Percentiles rank a stretch among this genome's conserved stretches.
Evolutionary conservation across 1,140 invertebrate genomes (phyloP).

Genomic region (Drosophila santomea): DNA sequence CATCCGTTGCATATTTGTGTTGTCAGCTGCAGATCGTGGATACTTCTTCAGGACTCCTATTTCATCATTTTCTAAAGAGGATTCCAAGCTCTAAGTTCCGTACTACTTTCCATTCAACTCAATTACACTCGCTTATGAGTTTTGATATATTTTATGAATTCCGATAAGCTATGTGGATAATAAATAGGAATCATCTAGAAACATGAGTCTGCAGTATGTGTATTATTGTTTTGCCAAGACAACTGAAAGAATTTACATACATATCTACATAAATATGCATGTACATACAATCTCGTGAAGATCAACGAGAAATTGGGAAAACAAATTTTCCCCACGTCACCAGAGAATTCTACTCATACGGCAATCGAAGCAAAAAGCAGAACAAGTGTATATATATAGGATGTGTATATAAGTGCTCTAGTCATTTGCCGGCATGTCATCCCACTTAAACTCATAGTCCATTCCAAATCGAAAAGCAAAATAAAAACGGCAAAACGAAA

Average conservation of each 20-base stretch:
- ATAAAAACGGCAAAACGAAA: no score
- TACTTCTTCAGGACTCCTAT: no score
- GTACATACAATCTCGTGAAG: not conserved
- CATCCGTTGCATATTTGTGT: conserved; percentile 3
- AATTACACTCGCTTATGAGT: no score
- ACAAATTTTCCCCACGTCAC: conserved; percentile 45
- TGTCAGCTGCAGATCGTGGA: not conserved
- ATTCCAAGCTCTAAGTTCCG: no score
- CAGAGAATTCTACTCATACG: conserved; percentile 12
- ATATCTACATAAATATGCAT: no score
- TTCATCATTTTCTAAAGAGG: no score
- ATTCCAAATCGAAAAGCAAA: conserved; percentile 8
- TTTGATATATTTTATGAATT: no score
- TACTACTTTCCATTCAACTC: no score
- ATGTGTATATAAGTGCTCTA: conserved; percentile 8
- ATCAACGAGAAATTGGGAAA: conserved; percentile 28
- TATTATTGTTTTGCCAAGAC: not conserved
- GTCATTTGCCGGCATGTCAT: conserved; percentile 51
- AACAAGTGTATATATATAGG: not conserved
- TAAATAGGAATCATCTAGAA: no score
- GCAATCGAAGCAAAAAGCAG: conserved; percentile 1
- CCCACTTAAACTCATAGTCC: conserved; percentile 23
- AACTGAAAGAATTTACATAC: not conserved
- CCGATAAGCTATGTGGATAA: no score
- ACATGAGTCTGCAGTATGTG: no score